phyloP scores from a whole-genome alignment of 2,888 invertebrate genomes.

The Vesta saturnalis region DNA sequence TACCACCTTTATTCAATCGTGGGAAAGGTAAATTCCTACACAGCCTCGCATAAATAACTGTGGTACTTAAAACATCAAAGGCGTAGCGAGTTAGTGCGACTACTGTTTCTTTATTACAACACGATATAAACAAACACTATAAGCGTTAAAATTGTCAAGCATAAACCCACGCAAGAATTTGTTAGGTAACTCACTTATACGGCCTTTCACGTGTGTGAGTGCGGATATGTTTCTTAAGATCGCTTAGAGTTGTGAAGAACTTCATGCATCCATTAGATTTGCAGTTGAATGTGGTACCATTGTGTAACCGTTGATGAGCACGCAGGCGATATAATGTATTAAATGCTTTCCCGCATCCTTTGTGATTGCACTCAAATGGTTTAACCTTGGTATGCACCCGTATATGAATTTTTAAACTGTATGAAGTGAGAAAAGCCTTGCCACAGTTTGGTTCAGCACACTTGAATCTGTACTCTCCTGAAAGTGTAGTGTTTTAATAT shows the following conservation, averaged over 20 bases:
- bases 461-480: conserved; percentile 94
- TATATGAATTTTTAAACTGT: conserved; percentile 93
- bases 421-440: conserved; percentile 94
- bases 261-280: conserved; percentile 83
- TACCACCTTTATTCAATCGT: too few relatives aligned
- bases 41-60: too few relatives aligned
- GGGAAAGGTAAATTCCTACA: too few relatives aligned
- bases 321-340: conserved; percentile 93
- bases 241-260: conserved; percentile 93
- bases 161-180: conserved; percentile 17
- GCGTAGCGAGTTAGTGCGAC: too few relatives aligned
- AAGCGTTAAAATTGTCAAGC: conserved; percentile 19
- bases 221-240: conserved; percentile 92
- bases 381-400: conserved; percentile 93
- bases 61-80: too few relatives aligned
- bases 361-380: conserved; percentile 87
- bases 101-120: too few relatives aligned
- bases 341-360: conserved; percentile 90
- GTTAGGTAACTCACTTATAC: conserved; percentile 73
- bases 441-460: conserved; percentile 89
- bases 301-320: conserved; percentile 92
- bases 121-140: too few relatives aligned
- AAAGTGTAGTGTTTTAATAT: conserved; percentile 48
- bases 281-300: conserved; percentile 95
- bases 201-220: conserved; percentile 93